phyloP scores from a whole-genome alignment of 2,113 vertebrate species.

The Poeciliopsis retropinna region DNA sequence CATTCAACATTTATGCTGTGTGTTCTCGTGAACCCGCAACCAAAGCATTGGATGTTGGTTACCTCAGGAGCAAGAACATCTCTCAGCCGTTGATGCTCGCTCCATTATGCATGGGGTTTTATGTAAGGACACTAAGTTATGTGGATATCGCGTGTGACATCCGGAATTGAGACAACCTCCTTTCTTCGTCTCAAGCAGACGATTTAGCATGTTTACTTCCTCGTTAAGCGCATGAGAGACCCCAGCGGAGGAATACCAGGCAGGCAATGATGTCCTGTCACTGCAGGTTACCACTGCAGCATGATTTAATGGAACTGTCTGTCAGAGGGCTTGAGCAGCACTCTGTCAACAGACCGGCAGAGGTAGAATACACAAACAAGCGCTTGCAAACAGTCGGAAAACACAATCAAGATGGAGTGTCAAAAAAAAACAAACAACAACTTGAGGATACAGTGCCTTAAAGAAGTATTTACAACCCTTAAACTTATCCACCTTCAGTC shows the following conservation, averaged over 20 bases:
- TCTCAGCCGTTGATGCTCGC: neutral
- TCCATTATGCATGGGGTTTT: constrained; percentile 9
- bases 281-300: constrained; percentile 68
- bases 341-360: constrained; percentile 64
- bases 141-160: constrained; percentile 41
- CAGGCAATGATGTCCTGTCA: constrained; percentile 74
- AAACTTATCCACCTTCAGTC: neutral
- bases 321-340: constrained; percentile 70
- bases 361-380: constrained; percentile 33
- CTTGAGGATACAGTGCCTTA: neutral
- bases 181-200: constrained; percentile 64
- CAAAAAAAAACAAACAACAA: constrained; percentile 26
- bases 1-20: constrained; percentile 35
- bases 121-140: constrained; percentile 7
- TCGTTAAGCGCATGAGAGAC: constrained; percentile 75
- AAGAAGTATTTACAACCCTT: neutral
- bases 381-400: constrained; percentile 4
- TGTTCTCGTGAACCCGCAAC: neutral
- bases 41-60: neutral
- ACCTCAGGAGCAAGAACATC: constrained; percentile 7
- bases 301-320: constrained; percentile 81
- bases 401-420: constrained; percentile 39
- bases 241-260: constrained; percentile 71
- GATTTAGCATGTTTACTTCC: constrained; percentile 80
- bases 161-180: constrained; percentile 47